Evolutionary conservation across 2,797 vertebrate genomes (phyloP), one percentile per base, ranked within the genome.

Genomic region (Cephalopachus bancanus): DNA sequence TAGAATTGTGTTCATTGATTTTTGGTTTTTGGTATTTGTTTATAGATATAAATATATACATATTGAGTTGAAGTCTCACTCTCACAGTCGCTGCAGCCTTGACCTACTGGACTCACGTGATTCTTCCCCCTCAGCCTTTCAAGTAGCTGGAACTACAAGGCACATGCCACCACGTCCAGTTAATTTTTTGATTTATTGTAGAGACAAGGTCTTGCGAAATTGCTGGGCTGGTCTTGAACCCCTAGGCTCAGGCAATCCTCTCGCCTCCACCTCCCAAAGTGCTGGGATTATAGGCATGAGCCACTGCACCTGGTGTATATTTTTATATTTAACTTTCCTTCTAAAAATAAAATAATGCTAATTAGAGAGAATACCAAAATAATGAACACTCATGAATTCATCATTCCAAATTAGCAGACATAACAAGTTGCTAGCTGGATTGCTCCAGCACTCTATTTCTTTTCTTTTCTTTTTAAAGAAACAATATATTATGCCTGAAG

Each of bases 271-370:
- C 44, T 44, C 44, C 44, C 44, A 44, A 44, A 44, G 44, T 44
- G 3, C 44, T 44, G 44, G 44, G 44, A 44, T 44, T 44, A 44
- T 44, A 44, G 44, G 44, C 44, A 44, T 44, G 44, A 44, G 44
- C 44, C 44, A 44, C 44, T 44, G 44, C 44, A 44, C 44, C 44
- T 44, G 44, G 44, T 4, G 3, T 44, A 44, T 44, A 44, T 69
- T 96, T 80, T 72, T 60, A 37, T 75, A 87, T 51, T 83, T 90
- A 91, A 71, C 83, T 89, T 96, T 88, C 44, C 78, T 94, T 87
- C 90, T 85, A 96, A 95, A 91, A 91, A 85, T 69, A 83, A 71
- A 55, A 89, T 86, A 26, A 96, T 76, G 89, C 92, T 83, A 87
- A 93, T 84, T 71, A 92, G 33, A 86, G 51, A 95, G 17, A 93